phyloP scores from a whole-genome alignment of 2,888 invertebrate species.

The Polietes domitor region DNA sequence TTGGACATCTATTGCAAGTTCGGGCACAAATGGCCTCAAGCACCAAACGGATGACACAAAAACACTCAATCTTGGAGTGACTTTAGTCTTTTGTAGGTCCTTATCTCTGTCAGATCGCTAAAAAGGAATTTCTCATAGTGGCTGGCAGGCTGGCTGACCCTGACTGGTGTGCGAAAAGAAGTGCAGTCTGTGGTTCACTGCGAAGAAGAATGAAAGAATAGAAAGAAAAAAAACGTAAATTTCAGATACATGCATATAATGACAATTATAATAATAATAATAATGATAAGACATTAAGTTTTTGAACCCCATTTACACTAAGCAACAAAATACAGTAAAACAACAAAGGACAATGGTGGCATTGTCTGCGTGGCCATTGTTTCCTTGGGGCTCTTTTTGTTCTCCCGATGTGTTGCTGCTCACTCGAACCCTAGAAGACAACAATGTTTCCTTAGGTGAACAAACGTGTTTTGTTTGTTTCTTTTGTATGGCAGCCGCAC shows the following conservation, averaged over 20 bases:
- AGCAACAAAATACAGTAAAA: constrained; percentile 25
- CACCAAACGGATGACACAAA: background rate
- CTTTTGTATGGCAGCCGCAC: constrained; percentile 24
- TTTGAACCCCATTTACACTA: constrained; percentile 55
- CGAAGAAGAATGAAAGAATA: too few species aligned
- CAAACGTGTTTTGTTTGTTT: constrained; percentile 62
- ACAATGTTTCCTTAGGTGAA: constrained; percentile 50
- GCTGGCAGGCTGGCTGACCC: constrained; percentile 47
- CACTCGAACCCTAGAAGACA: constrained; percentile 33
- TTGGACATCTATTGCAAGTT: too few species aligned
- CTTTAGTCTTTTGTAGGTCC: constrained; percentile 62
- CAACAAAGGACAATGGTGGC: constrained; percentile 45
- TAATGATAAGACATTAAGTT: constrained; percentile 52
- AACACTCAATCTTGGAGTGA: constrained; percentile 55
- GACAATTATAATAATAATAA: constrained; percentile 35
- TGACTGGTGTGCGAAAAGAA: background rate
- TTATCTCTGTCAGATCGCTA: constrained; percentile 54
- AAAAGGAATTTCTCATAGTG: constrained; percentile 48
- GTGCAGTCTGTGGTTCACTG: constrained; percentile 13
- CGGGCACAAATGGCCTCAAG: background rate
- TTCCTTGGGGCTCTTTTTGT: constrained; percentile 22
- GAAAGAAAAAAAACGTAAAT: constrained; percentile 35
- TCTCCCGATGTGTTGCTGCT: background rate
- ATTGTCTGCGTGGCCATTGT: constrained; percentile 41
- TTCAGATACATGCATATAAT: constrained; percentile 23